Evolutionary conservation across 64 coral and sea anemone species (phyloP).

Genomic region (Cladopsammia gracilis): DNA sequence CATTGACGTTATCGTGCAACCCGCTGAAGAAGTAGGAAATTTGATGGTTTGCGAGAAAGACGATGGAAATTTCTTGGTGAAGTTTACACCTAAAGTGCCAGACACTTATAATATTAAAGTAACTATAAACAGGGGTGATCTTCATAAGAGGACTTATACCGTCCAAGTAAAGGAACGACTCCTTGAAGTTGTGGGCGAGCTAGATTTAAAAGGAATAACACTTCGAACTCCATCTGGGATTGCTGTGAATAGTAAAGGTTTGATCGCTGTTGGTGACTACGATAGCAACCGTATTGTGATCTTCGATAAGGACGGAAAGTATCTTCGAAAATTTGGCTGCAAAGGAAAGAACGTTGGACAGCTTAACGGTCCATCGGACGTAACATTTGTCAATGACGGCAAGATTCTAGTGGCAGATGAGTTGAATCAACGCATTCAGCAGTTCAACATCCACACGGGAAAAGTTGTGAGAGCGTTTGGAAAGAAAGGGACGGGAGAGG

Average conservation of each 20-base stretch:
- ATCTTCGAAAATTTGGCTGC: neutral
- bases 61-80: too few species aligned
- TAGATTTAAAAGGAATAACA: too few species aligned
- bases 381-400: conserved; percentile 35
- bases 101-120: too few species aligned
- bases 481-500: neutral
- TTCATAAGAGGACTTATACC: too few species aligned
- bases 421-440: conserved; percentile 2
- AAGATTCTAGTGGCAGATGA: conserved; percentile 20
- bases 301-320: neutral
- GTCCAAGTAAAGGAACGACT: too few species aligned
- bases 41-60: too few species aligned
- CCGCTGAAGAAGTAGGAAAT: too few species aligned
- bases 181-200: too few species aligned
- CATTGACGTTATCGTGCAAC: too few species aligned
- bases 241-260: neutral
- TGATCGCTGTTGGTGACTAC: neutral
- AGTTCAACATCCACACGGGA: conserved; percentile 12
- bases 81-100: too few species aligned
- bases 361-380: neutral
- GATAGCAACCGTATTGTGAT: neutral
- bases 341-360: neutral
- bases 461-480: conserved; percentile 1
- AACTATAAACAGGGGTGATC: too few species aligned
- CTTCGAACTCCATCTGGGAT: neutral